Conservation (phyloP, 2,888 invertebrate genomes). For the Athalia circularis region DNA sequence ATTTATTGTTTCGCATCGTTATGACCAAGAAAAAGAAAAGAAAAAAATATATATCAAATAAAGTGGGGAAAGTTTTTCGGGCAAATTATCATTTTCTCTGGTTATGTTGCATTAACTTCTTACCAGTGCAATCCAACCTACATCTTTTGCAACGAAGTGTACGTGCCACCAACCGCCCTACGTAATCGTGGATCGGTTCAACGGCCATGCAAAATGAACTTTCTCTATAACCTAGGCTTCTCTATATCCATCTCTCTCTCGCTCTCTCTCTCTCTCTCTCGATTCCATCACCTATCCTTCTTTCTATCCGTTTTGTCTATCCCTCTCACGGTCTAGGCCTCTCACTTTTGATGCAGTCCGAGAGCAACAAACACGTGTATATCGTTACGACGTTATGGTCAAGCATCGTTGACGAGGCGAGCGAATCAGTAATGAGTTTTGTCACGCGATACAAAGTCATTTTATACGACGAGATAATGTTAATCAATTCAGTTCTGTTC, state of each 20-base stretch:
- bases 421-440: constrained; percentile 36
- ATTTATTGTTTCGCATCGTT: constrained; percentile 3
- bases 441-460: constrained; percentile 34
- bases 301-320: not conserved
- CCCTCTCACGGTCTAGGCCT: constrained; percentile 1
- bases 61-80: constrained; percentile 31
- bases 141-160: constrained; percentile 42
- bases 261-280: not conserved
- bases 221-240: constrained; percentile 60
- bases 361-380: constrained; percentile 34
- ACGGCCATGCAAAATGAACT: constrained; percentile 72
- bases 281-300: not conserved
- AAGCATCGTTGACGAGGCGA: constrained; percentile 35
- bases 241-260: constrained; percentile 11
- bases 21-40: not conserved
- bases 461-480: constrained; percentile 5
- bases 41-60: not conserved
- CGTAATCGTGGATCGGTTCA: constrained; percentile 70
- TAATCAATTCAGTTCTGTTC: constrained; percentile 3
- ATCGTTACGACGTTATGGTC: constrained; percentile 30
- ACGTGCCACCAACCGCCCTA: constrained; percentile 53
- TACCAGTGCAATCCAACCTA: constrained; percentile 27
- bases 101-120: constrained; percentile 37
- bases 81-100: constrained; percentile 23
- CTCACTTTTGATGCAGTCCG: not conserved